These are phyloP conservation scores for Halocynthia aurantium DNA, from an alignment of 23 tunicate genomes.

Conservation along the genomic window DNA sequence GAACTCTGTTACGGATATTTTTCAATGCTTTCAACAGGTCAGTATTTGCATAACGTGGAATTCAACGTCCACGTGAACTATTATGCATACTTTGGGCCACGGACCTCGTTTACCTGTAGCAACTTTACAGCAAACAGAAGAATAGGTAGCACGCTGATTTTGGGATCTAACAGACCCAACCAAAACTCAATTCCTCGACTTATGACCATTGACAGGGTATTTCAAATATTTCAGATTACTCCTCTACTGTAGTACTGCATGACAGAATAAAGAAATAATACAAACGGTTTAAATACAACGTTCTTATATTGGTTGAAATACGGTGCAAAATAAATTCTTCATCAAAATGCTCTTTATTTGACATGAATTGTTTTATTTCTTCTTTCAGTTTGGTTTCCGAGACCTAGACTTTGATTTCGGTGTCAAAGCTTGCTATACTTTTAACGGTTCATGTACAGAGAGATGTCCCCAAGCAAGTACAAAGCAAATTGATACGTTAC, in stretches of 20 bases:
- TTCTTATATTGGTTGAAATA: too few species aligned
- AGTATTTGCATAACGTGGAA: not conserved
- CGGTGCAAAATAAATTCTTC: too few species aligned
- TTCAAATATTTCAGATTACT: not conserved
- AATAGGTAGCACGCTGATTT: not conserved
- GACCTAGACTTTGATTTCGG: conserved; percentile 10
- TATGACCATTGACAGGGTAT: not conserved
- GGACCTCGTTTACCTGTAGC: not conserved
- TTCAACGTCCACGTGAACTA: conserved; percentile 15
- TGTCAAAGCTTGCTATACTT: conserved; percentile 19
- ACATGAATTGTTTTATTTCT: not conserved
- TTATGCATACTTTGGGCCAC: not conserved
- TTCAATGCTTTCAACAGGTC: not conserved
- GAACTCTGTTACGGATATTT: not conserved
- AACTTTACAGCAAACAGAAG: not conserved
- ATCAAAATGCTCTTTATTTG: not conserved
- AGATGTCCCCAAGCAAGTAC: conserved; percentile 9
- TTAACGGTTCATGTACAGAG: not conserved
- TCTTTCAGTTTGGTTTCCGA: not conserved
- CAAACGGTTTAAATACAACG: not conserved
- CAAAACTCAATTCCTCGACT: not conserved
- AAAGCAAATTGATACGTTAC: not conserved
- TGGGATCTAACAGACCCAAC: not conserved
- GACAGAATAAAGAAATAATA: not conserved
- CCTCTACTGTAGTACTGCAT: not conserved